Conservation (phyloP, 2,888 invertebrate genomes). For the Eumerus sabulonum region DNA sequence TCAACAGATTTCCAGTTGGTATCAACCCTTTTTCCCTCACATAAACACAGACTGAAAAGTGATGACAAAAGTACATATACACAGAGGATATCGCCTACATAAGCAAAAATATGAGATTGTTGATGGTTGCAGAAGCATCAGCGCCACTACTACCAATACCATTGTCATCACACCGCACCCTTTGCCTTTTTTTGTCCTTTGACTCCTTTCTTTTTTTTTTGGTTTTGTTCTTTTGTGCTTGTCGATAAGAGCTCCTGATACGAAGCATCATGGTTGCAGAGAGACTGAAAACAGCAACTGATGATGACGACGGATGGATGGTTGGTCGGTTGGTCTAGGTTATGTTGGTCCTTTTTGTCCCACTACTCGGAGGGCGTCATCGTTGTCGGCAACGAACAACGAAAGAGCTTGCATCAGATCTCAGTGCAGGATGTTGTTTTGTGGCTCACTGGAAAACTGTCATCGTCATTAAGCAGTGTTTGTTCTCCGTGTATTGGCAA, state of each 20-base stretch:
- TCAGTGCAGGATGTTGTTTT: slow-evolving; percentile 53
- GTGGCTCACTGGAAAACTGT: slow-evolving; percentile 59
- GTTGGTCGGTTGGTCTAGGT: slow-evolving; percentile 65
- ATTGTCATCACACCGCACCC: slow-evolving; percentile 48
- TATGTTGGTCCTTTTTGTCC: slow-evolving; percentile 63
- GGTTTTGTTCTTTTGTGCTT: slow-evolving; percentile 41
- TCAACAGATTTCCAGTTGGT: no score
- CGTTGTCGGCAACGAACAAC: slow-evolving; percentile 38
- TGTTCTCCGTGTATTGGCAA: slow-evolving; percentile 35
- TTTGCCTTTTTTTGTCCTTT: no score
- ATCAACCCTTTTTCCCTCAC: no score
- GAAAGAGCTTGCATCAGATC: slow-evolving; percentile 60
- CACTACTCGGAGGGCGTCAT: slow-evolving; percentile 60
- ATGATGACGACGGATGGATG: slow-evolving; percentile 63
- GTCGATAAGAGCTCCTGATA: slow-evolving; percentile 55
- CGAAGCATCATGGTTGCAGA: slow-evolving; percentile 45
- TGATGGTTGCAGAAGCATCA: slow-evolving; percentile 56
- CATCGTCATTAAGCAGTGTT: slow-evolving; percentile 55
- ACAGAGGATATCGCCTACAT: slow-evolving; percentile 32
- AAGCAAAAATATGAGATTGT: slow-evolving; percentile 53
- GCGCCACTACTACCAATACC: slow-evolving; percentile 48
- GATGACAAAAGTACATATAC: slow-evolving; percentile 14
- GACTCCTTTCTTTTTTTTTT: no score
- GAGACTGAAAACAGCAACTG: slow-evolving; percentile 18
- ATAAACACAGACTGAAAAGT: not conserved